These are phyloP conservation scores for Harlomillsia oculata DNA, from an alignment of 1,140 invertebrate genomes.

Conservation along the genomic window DNA sequence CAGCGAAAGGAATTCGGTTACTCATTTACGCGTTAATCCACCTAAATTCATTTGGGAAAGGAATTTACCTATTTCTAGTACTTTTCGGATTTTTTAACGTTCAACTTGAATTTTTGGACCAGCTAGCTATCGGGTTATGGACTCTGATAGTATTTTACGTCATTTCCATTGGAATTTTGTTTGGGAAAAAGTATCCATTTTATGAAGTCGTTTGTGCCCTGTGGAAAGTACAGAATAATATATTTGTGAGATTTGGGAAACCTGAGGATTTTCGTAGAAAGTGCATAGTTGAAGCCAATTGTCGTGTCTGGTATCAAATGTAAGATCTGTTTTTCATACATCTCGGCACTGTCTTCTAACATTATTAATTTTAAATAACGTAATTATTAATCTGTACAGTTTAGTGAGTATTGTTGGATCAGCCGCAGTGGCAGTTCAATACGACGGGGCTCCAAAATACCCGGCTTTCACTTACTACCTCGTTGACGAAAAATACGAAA, in stretches of 20 bases:
- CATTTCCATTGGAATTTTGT: not conserved
- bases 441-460: not conserved
- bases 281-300: not conserved
- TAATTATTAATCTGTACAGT: not conserved
- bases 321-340: not conserved
- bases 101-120: not conserved
- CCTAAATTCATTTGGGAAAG: not conserved
- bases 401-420: not conserved
- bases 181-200: not conserved
- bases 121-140: not conserved
- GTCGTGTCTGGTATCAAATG: not conserved
- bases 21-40: not conserved
- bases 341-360: not conserved
- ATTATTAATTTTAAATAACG: not conserved
- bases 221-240: slow-evolving; percentile 1
- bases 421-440: not conserved
- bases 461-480: not conserved
- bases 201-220: not conserved
- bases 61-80: not conserved
- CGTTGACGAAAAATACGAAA: not conserved
- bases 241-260: not conserved
- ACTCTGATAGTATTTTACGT: not conserved
- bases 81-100: not conserved
- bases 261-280: not conserved
- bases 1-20: not conserved